Conservation (phyloP, 2,888 invertebrate genomes). For the Cephus pulcher region DNA sequence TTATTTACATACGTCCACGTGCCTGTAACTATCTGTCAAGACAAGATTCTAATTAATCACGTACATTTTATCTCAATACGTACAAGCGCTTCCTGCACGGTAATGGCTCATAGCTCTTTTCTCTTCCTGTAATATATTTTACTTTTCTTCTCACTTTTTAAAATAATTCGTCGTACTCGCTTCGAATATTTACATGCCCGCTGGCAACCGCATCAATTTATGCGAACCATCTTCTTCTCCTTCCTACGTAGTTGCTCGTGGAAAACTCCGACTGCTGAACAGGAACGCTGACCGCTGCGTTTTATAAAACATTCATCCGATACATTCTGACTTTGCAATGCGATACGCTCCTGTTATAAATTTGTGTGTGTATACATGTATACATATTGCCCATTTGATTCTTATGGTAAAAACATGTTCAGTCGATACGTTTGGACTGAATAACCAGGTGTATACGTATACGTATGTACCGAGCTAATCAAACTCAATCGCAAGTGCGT, state of each 20-base stretch:
- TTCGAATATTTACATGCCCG: neutral
- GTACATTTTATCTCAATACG: neutral
- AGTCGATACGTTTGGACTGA: no score
- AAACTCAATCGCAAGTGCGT: neutral
- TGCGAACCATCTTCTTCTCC: neutral
- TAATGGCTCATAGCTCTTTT: neutral
- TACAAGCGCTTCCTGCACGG: neutral
- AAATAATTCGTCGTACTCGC: neutral
- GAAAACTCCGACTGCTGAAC: neutral
- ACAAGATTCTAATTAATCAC: neutral
- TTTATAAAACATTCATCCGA: neutral
- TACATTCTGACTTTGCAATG: constrained; percentile 1
- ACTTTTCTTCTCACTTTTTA: neutral
- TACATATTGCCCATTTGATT: no score
- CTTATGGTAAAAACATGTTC: no score
- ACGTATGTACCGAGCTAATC: neutral
- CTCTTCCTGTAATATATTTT: neutral
- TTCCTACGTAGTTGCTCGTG: neutral
- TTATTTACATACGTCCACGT: neutral
- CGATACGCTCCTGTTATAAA: neutral
- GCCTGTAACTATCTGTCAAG: neutral
- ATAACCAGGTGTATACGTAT: no score
- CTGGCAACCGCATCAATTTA: neutral
- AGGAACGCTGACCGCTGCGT: neutral
- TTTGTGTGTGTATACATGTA: no score